Percentiles rank a stretch among this genome's conserved stretches.
phyloP scores from a whole-genome alignment of 2,888 invertebrate genomes.

The Netelia inedita region DNA sequence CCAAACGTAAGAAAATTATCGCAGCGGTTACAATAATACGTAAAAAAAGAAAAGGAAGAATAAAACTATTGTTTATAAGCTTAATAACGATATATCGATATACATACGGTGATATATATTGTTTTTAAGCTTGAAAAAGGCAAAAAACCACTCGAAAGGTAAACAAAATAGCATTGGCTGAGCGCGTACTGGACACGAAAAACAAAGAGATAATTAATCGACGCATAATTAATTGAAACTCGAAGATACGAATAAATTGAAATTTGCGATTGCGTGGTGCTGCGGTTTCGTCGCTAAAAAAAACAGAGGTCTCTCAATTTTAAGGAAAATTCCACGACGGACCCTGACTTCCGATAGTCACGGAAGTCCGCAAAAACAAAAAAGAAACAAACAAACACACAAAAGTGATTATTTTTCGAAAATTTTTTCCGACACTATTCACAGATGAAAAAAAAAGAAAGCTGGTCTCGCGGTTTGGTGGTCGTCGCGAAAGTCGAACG shows the following conservation, averaged over 20 bases:
- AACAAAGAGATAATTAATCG: conserved; percentile 22
- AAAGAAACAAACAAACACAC: background rate
- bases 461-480: conserved; percentile 20
- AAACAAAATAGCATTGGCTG: conserved; percentile 20
- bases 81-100: conserved; percentile 34
- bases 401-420: conserved; percentile 63
- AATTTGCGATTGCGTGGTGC: conserved; percentile 24
- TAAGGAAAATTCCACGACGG: conserved; percentile 15
- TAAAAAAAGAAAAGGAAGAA: conserved; percentile 24
- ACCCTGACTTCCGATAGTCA: background rate
- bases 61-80: conserved; percentile 24
- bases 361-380: conserved; percentile 38
- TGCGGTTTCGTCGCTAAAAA: background rate
- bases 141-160: conserved; percentile 35
- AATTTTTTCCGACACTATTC: conserved; percentile 55
- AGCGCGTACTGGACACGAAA: conserved; percentile 22
- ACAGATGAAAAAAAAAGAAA: conserved; percentile 13
- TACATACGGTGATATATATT: conserved; percentile 65
- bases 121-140: conserved; percentile 68
- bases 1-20: conserved; percentile 51
- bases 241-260: conserved; percentile 40
- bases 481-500: conserved; percentile 23
- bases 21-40: conserved; percentile 42
- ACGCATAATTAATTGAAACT: conserved; percentile 40
- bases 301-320: conserved; percentile 19